Evolutionary conservation across 2,888 invertebrate species (phyloP), one percentile per base, ranked within the genome.

Genomic region (Cryptocheilus praepositus): DNA sequence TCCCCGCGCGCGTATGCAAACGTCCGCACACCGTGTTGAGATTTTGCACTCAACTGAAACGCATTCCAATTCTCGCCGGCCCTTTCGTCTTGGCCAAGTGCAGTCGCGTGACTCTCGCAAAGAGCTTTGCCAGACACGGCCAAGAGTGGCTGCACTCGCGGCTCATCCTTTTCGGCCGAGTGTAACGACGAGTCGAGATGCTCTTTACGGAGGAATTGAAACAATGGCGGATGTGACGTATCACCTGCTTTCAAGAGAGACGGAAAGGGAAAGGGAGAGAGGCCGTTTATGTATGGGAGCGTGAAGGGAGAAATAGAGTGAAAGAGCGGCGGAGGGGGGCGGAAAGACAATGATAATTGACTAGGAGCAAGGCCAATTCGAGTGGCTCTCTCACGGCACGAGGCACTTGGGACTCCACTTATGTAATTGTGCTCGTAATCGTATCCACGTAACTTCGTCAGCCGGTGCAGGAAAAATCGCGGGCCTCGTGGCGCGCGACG

Each of bases 361-460:
- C 7, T 36, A 36, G 36, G 58, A 62, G 66, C 54, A 64, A 68
- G 70, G 63, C 59, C 64, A 55, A 52, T 66, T 73, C 57, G 51
- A 74, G 77, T 72, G 70, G 74, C 64, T 70, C 67, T 77, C 71
- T 66, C 67, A 67, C 61, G 65, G 71, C 68, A 73, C 71, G 71
- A 80, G 75, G 55, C 73, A 69, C 71, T 66, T 57, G 70, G 64
- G 52, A 55, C 56, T 52, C 65, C 77, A 77, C 80, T 79, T 80
- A 77, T 75, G 77, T 75, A 78, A 74, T 80, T 80, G 79, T 70
- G 61, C 70, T 71, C 73, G 74, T 76, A 79, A 76, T 76, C 68
- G 64, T 66, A 71, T 73, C 68, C 70, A 53, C 73, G 64, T 79
- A 76, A 78, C 71, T 73, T 66, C 52, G 74, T 72, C 62, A 61